Base-by-base conservation (phyloP, 2,888 invertebrate genomes). In the Polyploca ridens region DNA sequence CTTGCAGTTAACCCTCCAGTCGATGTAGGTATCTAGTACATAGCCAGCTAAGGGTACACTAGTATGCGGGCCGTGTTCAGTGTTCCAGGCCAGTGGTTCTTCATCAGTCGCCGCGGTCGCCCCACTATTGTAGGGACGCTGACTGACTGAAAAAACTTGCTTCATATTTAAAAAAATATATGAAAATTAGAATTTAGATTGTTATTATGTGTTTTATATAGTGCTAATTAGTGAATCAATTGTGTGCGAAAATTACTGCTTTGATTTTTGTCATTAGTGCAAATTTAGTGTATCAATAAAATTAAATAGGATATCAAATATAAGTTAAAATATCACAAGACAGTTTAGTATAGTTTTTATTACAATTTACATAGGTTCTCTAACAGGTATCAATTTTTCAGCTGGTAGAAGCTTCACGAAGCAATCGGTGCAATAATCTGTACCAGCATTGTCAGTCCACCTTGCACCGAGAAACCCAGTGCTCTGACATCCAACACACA, bases 351-450 rank as follows among this genome's bases (percentile, higher is more conserved):
- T n/a, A 6, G 2, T n/a, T 46, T n/a, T 44, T 46, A 67, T 60
- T 57, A 66, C 60, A 66, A 69, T 70, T 76, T 67, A 87, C 59
- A 79, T 62, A 54, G 82, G 76, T 72, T 83, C 76, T 67, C 94
- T 79, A 64, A 93, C 78, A 62, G 94, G 93, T 72, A 84, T 87
- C 16, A 94, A 69, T 77, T 84, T 87, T 68, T 93, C 93, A 62
- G 80, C 75, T 8, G 94, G 94, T 46, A 93, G 72, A 14, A 91
- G 73, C 70, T 87, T 89, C 6, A 94, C 91, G 54, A 94, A 76
- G 78, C 94, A 94, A 67, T 94, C 94, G 3, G 94, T 94, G 68
- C 94, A 94, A 71, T 90, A 94, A 68, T 93, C 94, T 41, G 93
- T 93, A 0, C 94, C 94, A 0, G 93, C 81, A 71, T 93, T 92